Percentiles rank a stretch among this genome's conserved stretches.
These are phyloP conservation scores for Limnephilus auricula DNA, from an alignment of 2,888 invertebrate genomes.

Conservation along the genomic window DNA sequence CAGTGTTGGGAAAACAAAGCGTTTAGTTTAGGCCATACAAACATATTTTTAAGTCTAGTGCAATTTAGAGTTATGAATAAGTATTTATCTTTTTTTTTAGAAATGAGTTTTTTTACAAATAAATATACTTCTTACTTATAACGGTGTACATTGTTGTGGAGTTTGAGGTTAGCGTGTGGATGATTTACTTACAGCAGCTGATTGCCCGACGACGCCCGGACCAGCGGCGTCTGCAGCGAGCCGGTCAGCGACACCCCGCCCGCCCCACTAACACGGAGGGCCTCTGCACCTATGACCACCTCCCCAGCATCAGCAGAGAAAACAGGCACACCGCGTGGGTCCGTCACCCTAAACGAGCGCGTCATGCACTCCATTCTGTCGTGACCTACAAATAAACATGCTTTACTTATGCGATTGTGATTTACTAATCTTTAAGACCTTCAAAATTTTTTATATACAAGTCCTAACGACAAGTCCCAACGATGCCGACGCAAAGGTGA, in stretches of 20 bases:
- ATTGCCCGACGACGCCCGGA: slow-evolving; percentile 89
- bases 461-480: too few species aligned
- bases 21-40: too few species aligned
- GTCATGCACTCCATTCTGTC: slow-evolving; percentile 90
- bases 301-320: slow-evolving; percentile 89
- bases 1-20: too few species aligned
- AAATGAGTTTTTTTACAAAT: too few species aligned
- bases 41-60: too few species aligned
- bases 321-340: slow-evolving; percentile 85
- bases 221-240: slow-evolving; percentile 90
- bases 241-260: slow-evolving; percentile 91
- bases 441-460: too few species aligned
- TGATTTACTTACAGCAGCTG: slow-evolving; percentile 84
- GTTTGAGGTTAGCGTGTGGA: background rate
- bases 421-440: too few species aligned
- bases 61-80: too few species aligned
- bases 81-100: too few species aligned
- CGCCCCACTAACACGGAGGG: slow-evolving; percentile 87
- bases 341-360: slow-evolving; percentile 87
- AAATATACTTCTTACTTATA: too few species aligned
- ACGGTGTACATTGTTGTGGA: background rate
- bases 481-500: too few species aligned
- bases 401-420: too few species aligned
- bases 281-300: slow-evolving; percentile 90
- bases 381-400: slow-evolving; percentile 79